These are phyloP conservation scores for Puffinus mauretanicus DNA, from an alignment of 2,113 vertebrate species.

Conservation along the genomic window DNA sequence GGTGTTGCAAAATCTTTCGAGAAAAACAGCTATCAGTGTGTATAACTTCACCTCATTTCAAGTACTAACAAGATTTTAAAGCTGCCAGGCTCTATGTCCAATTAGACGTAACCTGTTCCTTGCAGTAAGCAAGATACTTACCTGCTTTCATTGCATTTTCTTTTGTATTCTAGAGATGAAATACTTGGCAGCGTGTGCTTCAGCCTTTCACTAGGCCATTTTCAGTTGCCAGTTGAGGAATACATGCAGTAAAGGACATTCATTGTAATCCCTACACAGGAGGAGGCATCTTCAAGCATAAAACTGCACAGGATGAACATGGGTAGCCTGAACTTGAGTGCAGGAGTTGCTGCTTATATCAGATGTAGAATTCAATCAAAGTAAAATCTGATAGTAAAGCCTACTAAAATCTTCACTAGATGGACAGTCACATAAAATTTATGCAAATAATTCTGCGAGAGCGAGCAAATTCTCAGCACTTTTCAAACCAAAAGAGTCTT, in stretches of 20 bases:
- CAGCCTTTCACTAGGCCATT: not conserved
- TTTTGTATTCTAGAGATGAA: not conserved
- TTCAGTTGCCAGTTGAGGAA: not conserved
- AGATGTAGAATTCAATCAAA: not conserved
- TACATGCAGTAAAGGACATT: not conserved
- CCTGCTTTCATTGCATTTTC: not conserved
- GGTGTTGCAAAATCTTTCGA: not conserved
- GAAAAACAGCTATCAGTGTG: not conserved
- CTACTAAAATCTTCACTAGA: not conserved
- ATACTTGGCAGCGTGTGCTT: not conserved
- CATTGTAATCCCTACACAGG: not conserved
- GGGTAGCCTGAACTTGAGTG: not conserved
- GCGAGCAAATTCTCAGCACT: not conserved
- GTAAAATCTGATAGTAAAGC: not conserved
- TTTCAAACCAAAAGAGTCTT: not conserved
- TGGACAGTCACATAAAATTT: not conserved
- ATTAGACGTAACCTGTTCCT: not conserved
- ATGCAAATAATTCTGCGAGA: not conserved
- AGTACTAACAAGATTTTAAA: not conserved
- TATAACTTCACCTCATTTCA: not conserved
- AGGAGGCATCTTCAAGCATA: not conserved
- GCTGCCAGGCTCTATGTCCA: not conserved
- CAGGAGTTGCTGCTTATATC: not conserved
- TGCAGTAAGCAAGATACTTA: not conserved
- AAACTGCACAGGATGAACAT: not conserved